Evolutionary conservation across 2,888 invertebrate species (phyloP).

Genomic region (Orthosia gracilis): DNA sequence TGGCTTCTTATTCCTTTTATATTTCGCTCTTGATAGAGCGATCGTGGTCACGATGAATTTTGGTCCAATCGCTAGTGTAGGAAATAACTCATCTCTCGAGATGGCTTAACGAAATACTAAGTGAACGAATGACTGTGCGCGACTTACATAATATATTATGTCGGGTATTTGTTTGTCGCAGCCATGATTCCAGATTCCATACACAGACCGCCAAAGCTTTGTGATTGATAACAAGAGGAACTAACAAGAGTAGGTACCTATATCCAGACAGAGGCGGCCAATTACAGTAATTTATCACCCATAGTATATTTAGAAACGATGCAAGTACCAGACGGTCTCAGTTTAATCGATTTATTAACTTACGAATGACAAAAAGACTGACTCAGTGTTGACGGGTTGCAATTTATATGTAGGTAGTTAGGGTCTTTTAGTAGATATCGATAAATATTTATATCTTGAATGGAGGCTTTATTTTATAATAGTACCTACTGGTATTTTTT

Average conservation of each 20-base stretch:
- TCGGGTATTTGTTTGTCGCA: too few species aligned
- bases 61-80: too few species aligned
- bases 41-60: too few species aligned
- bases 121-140: too few species aligned
- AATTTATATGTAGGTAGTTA: background rate
- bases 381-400: background rate
- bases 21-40: too few species aligned
- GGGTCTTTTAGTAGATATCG: background rate
- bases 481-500: too few species aligned
- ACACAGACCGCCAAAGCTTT: background rate
- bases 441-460: background rate
- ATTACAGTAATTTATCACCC: slow-evolving; percentile 4
- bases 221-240: background rate
- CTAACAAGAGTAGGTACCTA: background rate
- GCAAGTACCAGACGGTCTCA: background rate
- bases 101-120: too few species aligned
- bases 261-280: background rate
- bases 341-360: background rate
- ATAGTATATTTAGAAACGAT: slow-evolving; percentile 22
- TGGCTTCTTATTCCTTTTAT: too few species aligned
- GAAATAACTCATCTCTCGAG: too few species aligned
- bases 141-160: too few species aligned
- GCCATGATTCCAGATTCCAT: too few species aligned
- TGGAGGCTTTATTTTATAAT: background rate
- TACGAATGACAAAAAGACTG: background rate